These are phyloP conservation scores for Vidua macroura DNA, from an alignment of 2,113 vertebrate species.

Conservation along the genomic window DNA sequence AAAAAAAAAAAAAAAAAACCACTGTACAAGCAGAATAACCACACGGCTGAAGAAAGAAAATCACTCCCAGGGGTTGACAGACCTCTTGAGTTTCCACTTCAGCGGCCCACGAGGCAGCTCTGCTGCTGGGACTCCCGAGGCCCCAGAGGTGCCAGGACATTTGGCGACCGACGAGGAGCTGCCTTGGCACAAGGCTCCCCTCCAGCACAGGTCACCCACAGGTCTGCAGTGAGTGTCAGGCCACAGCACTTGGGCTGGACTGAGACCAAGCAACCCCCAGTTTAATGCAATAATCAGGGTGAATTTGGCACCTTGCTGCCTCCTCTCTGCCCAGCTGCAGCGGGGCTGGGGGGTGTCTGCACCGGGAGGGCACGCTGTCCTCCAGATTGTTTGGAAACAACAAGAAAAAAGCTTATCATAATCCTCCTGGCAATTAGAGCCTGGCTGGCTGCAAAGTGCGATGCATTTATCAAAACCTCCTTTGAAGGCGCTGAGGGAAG, in stretches of 20 bases:
- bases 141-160: neutral
- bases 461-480: slow-evolving; percentile 65
- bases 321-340: neutral
- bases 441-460: slow-evolving; percentile 44
- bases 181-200: neutral
- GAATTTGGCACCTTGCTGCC: neutral
- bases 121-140: neutral
- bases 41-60: neutral
- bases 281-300: neutral
- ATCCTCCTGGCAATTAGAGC: slow-evolving; percentile 64
- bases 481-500: slow-evolving; percentile 52
- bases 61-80: slow-evolving; percentile 39
- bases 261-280: neutral
- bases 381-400: slow-evolving; percentile 61
- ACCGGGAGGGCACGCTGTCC: neutral
- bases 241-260: neutral
- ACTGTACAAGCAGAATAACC: neutral
- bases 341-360: neutral
- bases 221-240: neutral
- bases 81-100: slow-evolving; percentile 51
- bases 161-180: neutral
- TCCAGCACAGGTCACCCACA: neutral
- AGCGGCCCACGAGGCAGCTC: neutral
- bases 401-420: slow-evolving; percentile 56
- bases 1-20: neutral